phyloP scores from a whole-genome alignment of 2,888 invertebrate species.

The Eilema griseolum region DNA sequence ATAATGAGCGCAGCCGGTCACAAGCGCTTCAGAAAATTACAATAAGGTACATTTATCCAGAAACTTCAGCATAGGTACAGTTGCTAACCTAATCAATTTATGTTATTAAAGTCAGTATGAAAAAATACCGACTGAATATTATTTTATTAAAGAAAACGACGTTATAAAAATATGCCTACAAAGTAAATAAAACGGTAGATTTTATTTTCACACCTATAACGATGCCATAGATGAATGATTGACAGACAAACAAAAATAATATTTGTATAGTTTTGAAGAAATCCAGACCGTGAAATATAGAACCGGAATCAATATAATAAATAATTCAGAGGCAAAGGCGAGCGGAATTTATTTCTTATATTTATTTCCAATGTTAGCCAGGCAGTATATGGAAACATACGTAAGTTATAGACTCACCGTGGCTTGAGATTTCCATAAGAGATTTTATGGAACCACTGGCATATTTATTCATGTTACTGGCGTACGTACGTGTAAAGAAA shows the following conservation, averaged over 20 bases:
- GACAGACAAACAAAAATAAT: constrained; percentile 5
- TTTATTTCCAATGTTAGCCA: constrained; percentile 6
- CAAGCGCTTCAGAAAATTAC: background rate
- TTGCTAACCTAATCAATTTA: too few species aligned
- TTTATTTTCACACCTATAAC: constrained; percentile 3
- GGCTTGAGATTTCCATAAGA: constrained; percentile 7
- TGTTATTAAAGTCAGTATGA: too few species aligned
- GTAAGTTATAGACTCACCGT: background rate
- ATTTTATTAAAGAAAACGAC: background rate
- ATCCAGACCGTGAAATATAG: constrained; percentile 11
- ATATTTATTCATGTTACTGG: background rate
- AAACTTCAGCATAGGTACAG: too few species aligned
- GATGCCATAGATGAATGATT: constrained; percentile 11
- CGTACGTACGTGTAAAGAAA: constrained; percentile 3
- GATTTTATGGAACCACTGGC: background rate
- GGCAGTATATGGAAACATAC: background rate
- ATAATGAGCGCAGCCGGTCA: too few species aligned
- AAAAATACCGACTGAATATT: background rate
- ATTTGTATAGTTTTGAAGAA: constrained; percentile 14
- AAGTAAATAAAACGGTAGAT: constrained; percentile 9
- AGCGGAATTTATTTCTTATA: constrained; percentile 11
- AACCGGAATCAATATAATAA: constrained; percentile 9
- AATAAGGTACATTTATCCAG: background rate
- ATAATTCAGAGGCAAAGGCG: constrained; percentile 7
- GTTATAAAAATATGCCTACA: background rate